Base-by-base conservation (phyloP, 2,888 invertebrate species). In the Kuschelorhynchus macadamiae region DNA sequence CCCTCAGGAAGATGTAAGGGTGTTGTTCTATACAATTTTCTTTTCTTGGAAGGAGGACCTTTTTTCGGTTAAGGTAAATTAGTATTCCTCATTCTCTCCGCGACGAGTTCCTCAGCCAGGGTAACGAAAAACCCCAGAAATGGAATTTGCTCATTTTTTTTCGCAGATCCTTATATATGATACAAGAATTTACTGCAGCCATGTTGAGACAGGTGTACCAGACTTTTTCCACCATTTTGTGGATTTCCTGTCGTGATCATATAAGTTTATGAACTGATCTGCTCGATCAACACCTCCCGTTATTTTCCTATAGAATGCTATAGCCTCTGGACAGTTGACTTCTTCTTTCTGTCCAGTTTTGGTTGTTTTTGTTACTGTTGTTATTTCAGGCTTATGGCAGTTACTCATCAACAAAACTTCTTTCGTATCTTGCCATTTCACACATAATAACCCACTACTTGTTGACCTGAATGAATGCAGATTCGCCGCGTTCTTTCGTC, bases 401-500 rank as follows among this genome's bases (percentile, higher is more conserved):
- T 49, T 49, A 25, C 47, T 49, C 4, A 49, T 12, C 2, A 49
- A n/a, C 21, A 25, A 4, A 5, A 49, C 47, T 12, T 21, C 47
- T 49, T 49, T 11, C 12, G 47, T 49, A 17, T 30, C 49, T 9
- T 4, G 49, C 49, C 49, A 36, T 25, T 25, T 25, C 25, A 25
- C 25, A 25, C 25, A 25, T 7, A 25, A 25, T 25, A 25, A 3
- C 7, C 25, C 25, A 5, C 4, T 25, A 25, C 7, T 25, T 5
- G 7, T 25, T 5, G 3, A 25, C 7, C 25, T 3, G 25, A 36
- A 36, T 12, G 12, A 36, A 4, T 36, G 50, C 61, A 49, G 30
- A 44, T 53, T 65, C 55, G 25, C 65, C 3, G 25, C 25, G n/a
- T 25, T 25, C 3, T n/a, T n/a, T n/a, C 25, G 3, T 25, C 25